Evolutionary conservation across 1,140 invertebrate species (phyloP), one percentile per base, ranked within the genome.

Genomic region (Xylocopa sonorina): DNA sequence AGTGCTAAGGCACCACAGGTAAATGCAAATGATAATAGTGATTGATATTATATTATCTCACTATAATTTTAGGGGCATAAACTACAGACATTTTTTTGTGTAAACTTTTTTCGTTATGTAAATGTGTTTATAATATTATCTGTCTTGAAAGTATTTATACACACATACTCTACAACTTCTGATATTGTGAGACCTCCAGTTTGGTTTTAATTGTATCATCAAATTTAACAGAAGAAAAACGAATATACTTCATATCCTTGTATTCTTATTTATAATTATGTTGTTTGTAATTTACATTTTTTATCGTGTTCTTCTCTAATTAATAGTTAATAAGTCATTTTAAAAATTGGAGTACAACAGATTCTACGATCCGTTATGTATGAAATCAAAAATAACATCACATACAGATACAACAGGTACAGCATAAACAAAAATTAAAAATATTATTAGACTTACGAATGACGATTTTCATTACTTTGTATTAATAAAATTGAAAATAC

Each of bases 1-100:
- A 89, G 88, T 90, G 89, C 89, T 89, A 89, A 90, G 87, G 89
- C 88, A 90, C 89, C 89, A 84, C 62, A 90, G 88, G 86, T 90
- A 89, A 86, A 89, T 88, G 88, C 83, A 88, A 87, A 87, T 83
- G 81, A 84, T 89, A 88, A 87, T 88, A 81, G 83, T 88, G 88
- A 88, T 81, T 84, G 74, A 81, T 73, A 83, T 82, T 73, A 76
- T 34, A 63, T 84, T 88, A 80, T 57, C 80, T 85, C 24, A 62
- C 82, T 77, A 60, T 53, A 82, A 74, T 58, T 78, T 84, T 60
- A 75, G 82, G 83, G 81, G 57, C 81, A 76, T 86, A 55, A 80
- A 83, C 63, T 85, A 81, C 75, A 83, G 71, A 82, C 72, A 66
- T 85, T 74, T 87, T 32, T 58, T 77, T 84, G 24, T 71, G 51